phyloP scores from a whole-genome alignment of 2,888 invertebrate genomes.

The Caenorhabditis sp. region DNA sequence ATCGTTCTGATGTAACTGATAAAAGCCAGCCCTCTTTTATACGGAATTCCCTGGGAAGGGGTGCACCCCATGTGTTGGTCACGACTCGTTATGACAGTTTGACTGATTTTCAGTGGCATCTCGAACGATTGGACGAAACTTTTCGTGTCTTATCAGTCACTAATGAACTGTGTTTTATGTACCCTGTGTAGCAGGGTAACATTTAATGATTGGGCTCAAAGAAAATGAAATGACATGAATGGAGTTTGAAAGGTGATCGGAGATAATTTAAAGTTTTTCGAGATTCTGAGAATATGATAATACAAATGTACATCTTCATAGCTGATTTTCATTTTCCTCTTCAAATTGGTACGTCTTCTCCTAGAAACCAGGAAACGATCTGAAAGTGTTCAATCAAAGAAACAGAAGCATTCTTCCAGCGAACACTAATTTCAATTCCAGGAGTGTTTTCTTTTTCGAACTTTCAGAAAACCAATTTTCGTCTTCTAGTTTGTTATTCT shows the following conservation, averaged over 20 bases:
- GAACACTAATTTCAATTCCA: neutral
- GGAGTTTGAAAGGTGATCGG: no score
- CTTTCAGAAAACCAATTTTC: neutral
- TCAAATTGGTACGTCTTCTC: neutral
- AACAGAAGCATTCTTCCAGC: neutral
- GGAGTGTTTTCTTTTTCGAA: neutral
- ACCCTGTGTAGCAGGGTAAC: slow-evolving; percentile 9
- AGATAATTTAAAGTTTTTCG: no score
- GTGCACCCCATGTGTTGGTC: slow-evolving; percentile 30
- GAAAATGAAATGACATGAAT: neutral
- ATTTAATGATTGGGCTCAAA: neutral
- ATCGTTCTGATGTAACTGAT: neutral
- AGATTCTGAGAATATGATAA: no score
- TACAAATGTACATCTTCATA: no score
- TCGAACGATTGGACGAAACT: slow-evolving; percentile 1
- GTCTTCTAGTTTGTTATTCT: slow-evolving; percentile 1
- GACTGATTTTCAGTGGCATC: slow-evolving; percentile 3
- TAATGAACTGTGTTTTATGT: slow-evolving; percentile 22
- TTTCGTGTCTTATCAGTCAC: slow-evolving; percentile 7
- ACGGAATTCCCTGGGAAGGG: neutral
- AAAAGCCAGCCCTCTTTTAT: slow-evolving; percentile 5
- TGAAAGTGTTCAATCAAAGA: neutral
- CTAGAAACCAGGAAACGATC: neutral
- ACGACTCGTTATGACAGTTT: neutral
- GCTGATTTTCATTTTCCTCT: no score